Base-by-base conservation (phyloP, 2,888 invertebrate species). In the Pogonocherus hispidulus region DNA sequence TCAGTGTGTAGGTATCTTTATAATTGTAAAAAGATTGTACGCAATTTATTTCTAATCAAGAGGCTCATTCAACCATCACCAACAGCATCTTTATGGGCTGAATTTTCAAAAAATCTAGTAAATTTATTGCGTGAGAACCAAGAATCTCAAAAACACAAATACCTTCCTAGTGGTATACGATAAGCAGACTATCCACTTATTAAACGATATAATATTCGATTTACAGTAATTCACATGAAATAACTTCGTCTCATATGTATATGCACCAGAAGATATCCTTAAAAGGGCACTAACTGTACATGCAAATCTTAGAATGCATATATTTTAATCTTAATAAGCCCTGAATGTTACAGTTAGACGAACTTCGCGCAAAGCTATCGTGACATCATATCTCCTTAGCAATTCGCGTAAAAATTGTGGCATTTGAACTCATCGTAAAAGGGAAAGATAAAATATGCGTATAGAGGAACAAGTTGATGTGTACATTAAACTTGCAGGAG, bases 331-430 rank as follows among this genome's bases (percentile, higher is more conserved):
- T 32, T 46, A 57, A 46, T 46, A 46, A 57, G 44, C 57, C 46
- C 57, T 46, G 57, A 23, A 57, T 57, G 57, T 23, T 57, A 57
- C 57, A 57, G 57, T 57, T 57, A 57, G 44, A 44, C 27, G 23
- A 46, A 27, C 44, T 57, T 57, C 44, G 46, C 57, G 44, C 41
- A 56, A 46, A 44, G 57, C 44, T 57, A 57, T 57, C 57, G 46
- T 57, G 44, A 46, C 44, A 41, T 57, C 57, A 57, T 57, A 44
- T 46, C 44, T 57, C 57, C 44, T 16, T 22, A 57, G 16, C 23
- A n/a, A 57, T 46, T 19, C 44, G 23, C 44, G 57, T 27, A 46
- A 57, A 57, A 57, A 57, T 41, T 32, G 5, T 41, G 41, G 16
- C 55, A 20, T 55, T 55, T 55, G 55, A 55, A 55, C 55, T 55